Base-by-base conservation (phyloP, 2,113 vertebrate genomes). In the Sinocyclocheilus rhinocerous region DNA sequence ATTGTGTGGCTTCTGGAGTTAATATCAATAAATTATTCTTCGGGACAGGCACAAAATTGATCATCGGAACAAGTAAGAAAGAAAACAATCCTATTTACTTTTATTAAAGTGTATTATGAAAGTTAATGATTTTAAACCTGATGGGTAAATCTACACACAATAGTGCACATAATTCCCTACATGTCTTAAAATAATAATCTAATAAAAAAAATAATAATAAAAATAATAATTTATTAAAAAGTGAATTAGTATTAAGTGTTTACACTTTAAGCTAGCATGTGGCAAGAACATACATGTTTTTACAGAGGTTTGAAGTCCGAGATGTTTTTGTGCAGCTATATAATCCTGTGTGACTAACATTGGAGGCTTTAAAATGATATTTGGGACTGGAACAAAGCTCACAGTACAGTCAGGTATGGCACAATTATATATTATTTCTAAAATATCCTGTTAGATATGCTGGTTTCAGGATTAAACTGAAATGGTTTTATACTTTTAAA, bases 381-480 rank as follows among this genome's bases (percentile, higher is more conserved):
- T 90, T 73, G 90, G 84, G 42, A 84, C 75, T 29, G 83, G 87
- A 57, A 78, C 70, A 45, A 77, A 75, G 16, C 85, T 89, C 15
- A 86, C 80, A 22, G 81, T 86, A 48, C 36, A 57, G 16, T 77
- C 86, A 81, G 86, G 86, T 87, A 87, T 70, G 59, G 59, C 20
- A 81, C 50, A 75, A 36, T 73, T 42, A 24, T 15, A 18, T 42
- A 50, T 85, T 11, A 10, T 39, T 36, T n/a, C n/a, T n/a, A n/a
- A n/a, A n/a, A n/a, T n/a, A n/a, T n/a, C n/a, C n/a, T 36, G 11
- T 39, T 24, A 61, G 11, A 39, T 36, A 0, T 75, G 18, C 11
- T 72, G 67, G 36, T 67, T 67, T 67, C 13, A 50, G 48, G 4
- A 13, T 50, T 15, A 26, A 26, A 26, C 26, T 26, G 26, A 4